Evolutionary conservation across 2,797 vertebrate species (phyloP).

Genomic region (Paramormyrops hopkinsi): DNA sequence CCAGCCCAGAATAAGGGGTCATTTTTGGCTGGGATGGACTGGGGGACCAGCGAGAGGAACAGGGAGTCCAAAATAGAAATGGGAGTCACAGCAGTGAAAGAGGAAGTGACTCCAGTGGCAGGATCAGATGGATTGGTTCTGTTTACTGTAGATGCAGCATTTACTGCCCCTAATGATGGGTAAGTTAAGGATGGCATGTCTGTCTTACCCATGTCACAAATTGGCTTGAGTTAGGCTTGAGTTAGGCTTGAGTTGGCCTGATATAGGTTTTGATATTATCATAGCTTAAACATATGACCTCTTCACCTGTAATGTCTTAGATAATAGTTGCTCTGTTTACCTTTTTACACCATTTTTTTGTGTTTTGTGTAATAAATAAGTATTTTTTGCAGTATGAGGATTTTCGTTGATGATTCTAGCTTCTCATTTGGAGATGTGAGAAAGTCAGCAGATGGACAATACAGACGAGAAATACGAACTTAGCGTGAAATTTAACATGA

Average conservation of each 20-base stretch:
- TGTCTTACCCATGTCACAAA: not conserved
- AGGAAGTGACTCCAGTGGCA: constrained; percentile 26
- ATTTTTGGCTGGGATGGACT: not conserved
- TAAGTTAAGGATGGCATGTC: constrained; percentile 50
- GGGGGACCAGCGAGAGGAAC: constrained; percentile 10
- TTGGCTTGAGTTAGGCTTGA: not conserved
- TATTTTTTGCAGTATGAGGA: not conserved
- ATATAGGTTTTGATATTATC: not conserved
- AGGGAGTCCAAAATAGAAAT: constrained; percentile 5
- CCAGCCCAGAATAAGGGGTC: not conserved
- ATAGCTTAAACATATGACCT: not conserved
- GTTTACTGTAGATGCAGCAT: not conserved
- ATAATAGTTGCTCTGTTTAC: not conserved
- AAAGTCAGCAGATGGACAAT: not conserved
- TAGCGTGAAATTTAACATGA: not conserved
- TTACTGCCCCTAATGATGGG: constrained; percentile 37
- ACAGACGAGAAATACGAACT: not conserved
- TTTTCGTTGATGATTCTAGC: not conserved
- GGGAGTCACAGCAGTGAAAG: constrained; percentile 6
- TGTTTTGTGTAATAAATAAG: not conserved
- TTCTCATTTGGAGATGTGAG: not conserved
- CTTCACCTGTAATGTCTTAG: not conserved
- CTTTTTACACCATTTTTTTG: not conserved
- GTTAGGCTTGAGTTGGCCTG: not conserved
- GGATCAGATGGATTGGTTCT: constrained; percentile 13